A percentile compares a stretch with the other conserved stretches of the same genome.
These are phyloP conservation scores for Laticauda colubrina DNA, from an alignment of 2,113 vertebrate species.

Conservation along the genomic window DNA sequence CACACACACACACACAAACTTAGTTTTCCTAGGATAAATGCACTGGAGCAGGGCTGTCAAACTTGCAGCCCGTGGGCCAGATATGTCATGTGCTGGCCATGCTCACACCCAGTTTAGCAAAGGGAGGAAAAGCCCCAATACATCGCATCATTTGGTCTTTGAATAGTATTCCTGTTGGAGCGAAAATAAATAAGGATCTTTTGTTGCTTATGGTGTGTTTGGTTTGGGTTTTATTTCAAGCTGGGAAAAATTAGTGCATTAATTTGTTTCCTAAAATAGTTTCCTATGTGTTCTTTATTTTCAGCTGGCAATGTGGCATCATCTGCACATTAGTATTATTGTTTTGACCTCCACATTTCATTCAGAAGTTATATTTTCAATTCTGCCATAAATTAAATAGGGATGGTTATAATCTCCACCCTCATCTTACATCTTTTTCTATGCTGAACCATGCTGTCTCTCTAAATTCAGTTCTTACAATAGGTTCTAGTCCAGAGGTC, in stretches of 20 bases:
- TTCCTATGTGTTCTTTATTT: neutral
- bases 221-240: neutral
- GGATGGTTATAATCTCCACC: neutral
- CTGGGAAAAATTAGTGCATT: neutral
- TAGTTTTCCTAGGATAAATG: neutral
- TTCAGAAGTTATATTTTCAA: neutral
- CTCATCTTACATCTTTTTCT: neutral
- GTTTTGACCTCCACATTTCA: neutral
- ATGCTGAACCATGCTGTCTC: neutral
- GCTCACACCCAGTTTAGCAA: too few species aligned
- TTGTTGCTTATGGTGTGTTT: neutral
- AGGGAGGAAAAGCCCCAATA: too few species aligned
- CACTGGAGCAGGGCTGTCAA: too few species aligned
- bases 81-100: too few species aligned
- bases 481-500: too few species aligned
- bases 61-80: too few species aligned
- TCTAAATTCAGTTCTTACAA: neutral
- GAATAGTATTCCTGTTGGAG: neutral
- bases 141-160: neutral
- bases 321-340: neutral
- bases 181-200: neutral
- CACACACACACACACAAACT: too few species aligned
- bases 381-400: neutral
- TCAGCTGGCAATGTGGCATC: neutral
- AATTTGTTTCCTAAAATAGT: neutral